A percentile compares a stretch with the other conserved stretches of the same genome.
Conservation (phyloP, 2,888 invertebrate species). For the Epistrophe eligans region DNA sequence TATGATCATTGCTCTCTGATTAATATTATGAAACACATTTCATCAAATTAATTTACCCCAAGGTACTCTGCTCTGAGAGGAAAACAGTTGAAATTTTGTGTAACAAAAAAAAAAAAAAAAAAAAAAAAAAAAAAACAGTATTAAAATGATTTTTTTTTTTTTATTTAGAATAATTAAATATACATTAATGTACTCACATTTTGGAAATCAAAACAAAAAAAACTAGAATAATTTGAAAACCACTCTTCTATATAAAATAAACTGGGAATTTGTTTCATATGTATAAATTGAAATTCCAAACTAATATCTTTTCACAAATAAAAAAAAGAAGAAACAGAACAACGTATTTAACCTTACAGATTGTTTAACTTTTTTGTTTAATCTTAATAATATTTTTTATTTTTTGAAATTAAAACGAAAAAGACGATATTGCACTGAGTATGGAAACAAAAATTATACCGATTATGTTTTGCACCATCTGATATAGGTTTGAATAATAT, state of each 20-base stretch:
- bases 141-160: background rate
- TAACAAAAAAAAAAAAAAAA: no score
- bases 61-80: no score
- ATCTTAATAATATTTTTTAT: constrained; percentile 38
- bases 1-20: no score
- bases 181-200: constrained; percentile 29
- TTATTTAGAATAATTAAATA: constrained; percentile 32
- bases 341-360: constrained; percentile 17
- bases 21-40: no score
- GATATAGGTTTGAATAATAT: constrained; percentile 48
- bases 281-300: constrained; percentile 25
- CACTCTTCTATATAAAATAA: constrained; percentile 22
- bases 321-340: constrained; percentile 17
- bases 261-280: constrained; percentile 29
- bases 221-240: constrained; percentile 33
- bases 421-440: constrained; percentile 68
- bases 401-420: constrained; percentile 49
- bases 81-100: no score
- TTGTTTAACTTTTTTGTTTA: constrained; percentile 41
- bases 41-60: no score
- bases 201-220: constrained; percentile 11
- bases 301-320: constrained; percentile 52
- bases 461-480: constrained; percentile 63
- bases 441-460: constrained; percentile 51
- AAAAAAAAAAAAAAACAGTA: background rate